Evolutionary conservation across 2,113 vertebrate species (phyloP).

Genomic region (Hippocampus abdominalis): DNA sequence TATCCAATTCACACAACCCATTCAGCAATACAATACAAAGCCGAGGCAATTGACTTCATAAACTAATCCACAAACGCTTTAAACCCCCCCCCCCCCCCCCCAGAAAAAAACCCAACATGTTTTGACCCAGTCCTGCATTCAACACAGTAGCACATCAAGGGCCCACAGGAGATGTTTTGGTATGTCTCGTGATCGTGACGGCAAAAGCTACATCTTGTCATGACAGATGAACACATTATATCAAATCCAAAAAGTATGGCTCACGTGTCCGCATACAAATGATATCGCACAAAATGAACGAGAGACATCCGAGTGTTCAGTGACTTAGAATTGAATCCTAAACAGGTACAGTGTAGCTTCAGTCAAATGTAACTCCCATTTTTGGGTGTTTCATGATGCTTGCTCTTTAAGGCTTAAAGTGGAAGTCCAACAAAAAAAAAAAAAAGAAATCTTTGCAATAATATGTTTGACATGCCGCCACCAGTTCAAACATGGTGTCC

Average conservation of each 20-base stretch:
- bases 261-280: slow-evolving; percentile 11
- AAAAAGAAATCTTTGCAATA: not conserved
- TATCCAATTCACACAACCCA: slow-evolving; percentile 63
- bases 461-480: no score
- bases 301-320: not conserved
- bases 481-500: no score
- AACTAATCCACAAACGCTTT: slow-evolving; percentile 44
- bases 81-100: slow-evolving; percentile 9
- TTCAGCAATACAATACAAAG: slow-evolving; percentile 52
- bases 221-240: slow-evolving; percentile 15
- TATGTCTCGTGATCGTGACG: slow-evolving; percentile 23
- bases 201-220: slow-evolving; percentile 2
- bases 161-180: slow-evolving; percentile 19
- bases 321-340: not conserved
- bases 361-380: not conserved
- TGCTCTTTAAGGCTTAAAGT: not conserved
- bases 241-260: slow-evolving; percentile 35
- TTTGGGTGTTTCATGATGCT: not conserved
- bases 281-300: slow-evolving; percentile 1
- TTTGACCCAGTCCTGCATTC: slow-evolving; percentile 34
- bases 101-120: not conserved
- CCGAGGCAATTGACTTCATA: slow-evolving; percentile 48
- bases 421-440: not conserved
- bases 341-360: not conserved
- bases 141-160: slow-evolving; percentile 47